phyloP scores from a whole-genome alignment of 2,113 vertebrate genomes.

The Brachypodius melanocephalos region DNA sequence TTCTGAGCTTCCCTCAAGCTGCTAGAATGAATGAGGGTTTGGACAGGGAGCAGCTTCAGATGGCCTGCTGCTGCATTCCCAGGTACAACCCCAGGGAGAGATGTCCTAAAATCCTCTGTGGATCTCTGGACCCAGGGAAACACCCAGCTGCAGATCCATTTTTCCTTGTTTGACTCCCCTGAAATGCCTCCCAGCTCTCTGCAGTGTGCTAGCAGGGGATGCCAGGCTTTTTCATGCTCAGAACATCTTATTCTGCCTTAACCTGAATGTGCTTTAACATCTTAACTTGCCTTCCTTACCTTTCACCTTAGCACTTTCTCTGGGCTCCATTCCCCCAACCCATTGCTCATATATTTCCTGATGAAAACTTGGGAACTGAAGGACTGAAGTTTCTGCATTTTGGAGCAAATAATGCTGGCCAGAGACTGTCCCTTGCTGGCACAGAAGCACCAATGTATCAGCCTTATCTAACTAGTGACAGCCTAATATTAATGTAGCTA shows the following conservation, averaged over 20 bases:
- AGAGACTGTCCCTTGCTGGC: background rate
- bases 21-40: background rate
- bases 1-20: background rate
- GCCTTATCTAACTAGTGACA: slow-evolving; percentile 34
- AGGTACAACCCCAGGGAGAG: background rate
- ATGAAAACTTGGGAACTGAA: background rate
- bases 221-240: background rate
- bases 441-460: background rate
- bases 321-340: background rate
- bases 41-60: background rate
- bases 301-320: background rate
- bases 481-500: slow-evolving; percentile 1
- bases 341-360: background rate
- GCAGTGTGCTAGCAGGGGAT: background rate
- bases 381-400: background rate
- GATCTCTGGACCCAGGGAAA: background rate
- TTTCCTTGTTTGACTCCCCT: background rate
- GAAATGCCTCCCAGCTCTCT: background rate
- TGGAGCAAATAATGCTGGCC: background rate
- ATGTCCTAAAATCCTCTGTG: background rate
- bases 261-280: background rate
- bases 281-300: background rate
- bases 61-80: background rate
- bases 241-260: background rate
- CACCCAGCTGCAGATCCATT: background rate